Evolutionary conservation across 2,797 vertebrate genomes (phyloP), one percentile per base, ranked within the genome.

Genomic region (Micromesistius poutassou): DNA sequence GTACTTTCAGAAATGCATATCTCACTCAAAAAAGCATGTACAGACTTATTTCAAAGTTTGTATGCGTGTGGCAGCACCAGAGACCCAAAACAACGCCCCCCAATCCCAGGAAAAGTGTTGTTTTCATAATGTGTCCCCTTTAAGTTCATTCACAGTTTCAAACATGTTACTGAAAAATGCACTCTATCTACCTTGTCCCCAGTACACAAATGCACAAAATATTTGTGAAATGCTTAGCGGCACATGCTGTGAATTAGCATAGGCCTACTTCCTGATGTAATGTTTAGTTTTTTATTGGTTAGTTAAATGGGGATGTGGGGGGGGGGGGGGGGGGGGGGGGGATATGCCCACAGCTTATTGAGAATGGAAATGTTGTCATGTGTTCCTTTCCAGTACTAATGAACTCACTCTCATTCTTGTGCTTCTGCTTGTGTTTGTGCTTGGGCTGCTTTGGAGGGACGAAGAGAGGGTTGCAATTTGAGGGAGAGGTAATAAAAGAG

Each of bases 191-290:
- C 16, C 73, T 30, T 25, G 40, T 74, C 30, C 42, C 30, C 2
- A 4, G 5, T 77, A 74, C 31, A 73, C 5, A 70, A 70, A 70
- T 38, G 1, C 8, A 70, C 7, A 30, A 76, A 70, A 31, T 31
- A 13, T 74, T 30, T 50, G 38, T 30, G 36, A 25, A 40, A 38
- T 38, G 72, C 19, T 35, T 8, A n/a, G 36, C 9, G 22, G 38
- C 35, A 74, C 36, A 74, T 4, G 62, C 68, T 79, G 3, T 30
- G 19, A 31, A 28, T 83, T 82, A 81, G 31, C 81, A 31, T 74
- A 55, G 46, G 46, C 46, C 55, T 9, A 3, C 25, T 78, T 38
- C 36, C 33, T 25, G 55, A 25, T 62, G 46, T 19, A 55, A 22
- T 1, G 30, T 4, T 71, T 25, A 3, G 0, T n/a, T 4, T 71